A percentile compares a stretch with the other conserved stretches of the same genome.
Conservation (phyloP, 2,888 invertebrate species). For the Noctua fimbriata region DNA sequence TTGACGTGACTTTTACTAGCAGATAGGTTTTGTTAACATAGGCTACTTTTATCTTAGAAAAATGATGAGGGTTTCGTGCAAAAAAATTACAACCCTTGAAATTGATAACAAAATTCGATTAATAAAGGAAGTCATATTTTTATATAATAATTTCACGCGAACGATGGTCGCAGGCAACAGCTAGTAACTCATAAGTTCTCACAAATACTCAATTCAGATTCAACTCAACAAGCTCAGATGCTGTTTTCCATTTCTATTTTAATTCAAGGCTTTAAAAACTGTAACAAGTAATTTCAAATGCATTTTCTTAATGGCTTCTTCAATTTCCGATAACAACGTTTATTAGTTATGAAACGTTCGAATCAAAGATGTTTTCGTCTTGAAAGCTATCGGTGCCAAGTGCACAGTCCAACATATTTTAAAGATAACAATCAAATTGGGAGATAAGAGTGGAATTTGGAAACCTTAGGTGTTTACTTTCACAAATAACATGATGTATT, state of each 20-base stretch:
- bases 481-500: neutral
- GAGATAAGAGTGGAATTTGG: neutral
- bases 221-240: neutral
- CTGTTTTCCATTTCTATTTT: neutral
- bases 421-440: constrained; percentile 1
- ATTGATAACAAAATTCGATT: too few relatives aligned
- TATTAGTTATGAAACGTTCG: neutral
- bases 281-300: neutral
- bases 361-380: constrained; percentile 1
- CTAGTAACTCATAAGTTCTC: neutral
- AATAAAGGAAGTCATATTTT: too few relatives aligned
- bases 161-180: too few relatives aligned
- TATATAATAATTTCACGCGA: too few relatives aligned
- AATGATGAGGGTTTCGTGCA: too few relatives aligned
- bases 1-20: too few relatives aligned
- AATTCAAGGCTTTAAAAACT: neutral
- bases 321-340: constrained; percentile 2
- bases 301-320: neutral
- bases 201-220: neutral
- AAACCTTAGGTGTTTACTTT: neutral
- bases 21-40: too few relatives aligned
- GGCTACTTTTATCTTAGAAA: too few relatives aligned
- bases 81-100: too few relatives aligned
- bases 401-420: constrained; percentile 5
- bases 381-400: neutral